Percentiles rank a stretch among this genome's conserved stretches.
Evolutionary conservation across 2,113 vertebrate genomes (phyloP).

Genomic region (Laticauda colubrina): DNA sequence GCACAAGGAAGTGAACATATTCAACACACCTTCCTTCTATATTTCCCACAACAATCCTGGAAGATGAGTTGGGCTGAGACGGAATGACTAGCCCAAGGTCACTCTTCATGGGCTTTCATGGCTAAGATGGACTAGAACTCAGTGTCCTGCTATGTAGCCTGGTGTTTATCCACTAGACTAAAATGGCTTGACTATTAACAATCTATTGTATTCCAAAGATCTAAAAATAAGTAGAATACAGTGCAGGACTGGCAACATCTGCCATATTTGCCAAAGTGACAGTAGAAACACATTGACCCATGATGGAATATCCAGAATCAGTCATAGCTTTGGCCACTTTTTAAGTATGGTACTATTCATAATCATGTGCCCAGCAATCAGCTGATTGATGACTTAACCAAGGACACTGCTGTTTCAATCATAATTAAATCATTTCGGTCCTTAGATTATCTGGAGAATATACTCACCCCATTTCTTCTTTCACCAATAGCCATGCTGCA

Average conservation of each 20-base stretch:
- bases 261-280: neutral
- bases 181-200: neutral
- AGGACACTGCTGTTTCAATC: neutral
- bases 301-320: neutral
- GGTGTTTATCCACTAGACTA: neutral
- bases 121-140: neutral
- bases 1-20: neutral
- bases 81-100: neutral
- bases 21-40: neutral
- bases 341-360: neutral
- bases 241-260: neutral
- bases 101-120: neutral
- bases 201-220: neutral
- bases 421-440: neutral
- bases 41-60: neutral
- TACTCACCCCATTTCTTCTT: constrained; percentile 87
- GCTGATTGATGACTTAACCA: neutral
- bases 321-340: neutral
- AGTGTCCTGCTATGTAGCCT: neutral
- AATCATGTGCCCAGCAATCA: neutral
- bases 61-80: neutral
- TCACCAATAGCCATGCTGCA: constrained; percentile 90
- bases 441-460: constrained; percentile 16
- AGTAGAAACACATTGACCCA: neutral
- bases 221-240: neutral